These are phyloP conservation scores for Ischnura elegans DNA, from an alignment of 2,888 invertebrate species.

Conservation along the genomic window DNA sequence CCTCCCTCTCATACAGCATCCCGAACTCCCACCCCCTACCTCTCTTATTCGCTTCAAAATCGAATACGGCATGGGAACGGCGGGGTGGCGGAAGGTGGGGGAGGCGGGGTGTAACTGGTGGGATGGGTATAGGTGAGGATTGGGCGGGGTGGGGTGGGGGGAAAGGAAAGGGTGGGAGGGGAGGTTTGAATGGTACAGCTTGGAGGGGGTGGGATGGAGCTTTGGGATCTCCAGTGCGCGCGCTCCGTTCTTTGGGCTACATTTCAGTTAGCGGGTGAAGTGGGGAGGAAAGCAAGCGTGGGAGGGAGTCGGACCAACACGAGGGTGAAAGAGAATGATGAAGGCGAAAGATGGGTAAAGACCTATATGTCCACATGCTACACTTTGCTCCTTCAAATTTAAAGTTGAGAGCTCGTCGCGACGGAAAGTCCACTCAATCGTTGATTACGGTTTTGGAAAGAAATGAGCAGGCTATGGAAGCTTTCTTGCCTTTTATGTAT, in stretches of 20 bases:
- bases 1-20: background rate
- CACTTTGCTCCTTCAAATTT: background rate
- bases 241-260: conserved; percentile 42
- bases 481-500: too few species aligned
- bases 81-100: background rate
- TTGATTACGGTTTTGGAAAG: too few species aligned
- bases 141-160: background rate
- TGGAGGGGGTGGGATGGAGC: background rate
- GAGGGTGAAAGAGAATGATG: background rate
- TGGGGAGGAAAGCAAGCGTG: background rate
- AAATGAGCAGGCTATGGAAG: too few species aligned
- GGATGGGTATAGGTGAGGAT: background rate
- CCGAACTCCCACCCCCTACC: background rate
- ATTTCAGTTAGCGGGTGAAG: conserved; percentile 57
- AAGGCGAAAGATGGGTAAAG: conserved; percentile 48
- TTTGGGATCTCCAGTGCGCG: conserved; percentile 55
- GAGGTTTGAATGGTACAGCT: background rate
- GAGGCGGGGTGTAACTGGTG: background rate
- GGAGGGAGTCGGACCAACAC: background rate
- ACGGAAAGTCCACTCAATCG: too few species aligned
- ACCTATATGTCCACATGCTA: conserved; percentile 3
- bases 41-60: conserved; percentile 60
- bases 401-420: background rate
- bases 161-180: background rate
- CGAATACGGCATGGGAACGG: conserved; percentile 58